Evolutionary conservation across 53 echinoderm and acorn worm species (phyloP), one percentile per base, ranked within the genome.

Genomic region (Pentamera pediparva): DNA sequence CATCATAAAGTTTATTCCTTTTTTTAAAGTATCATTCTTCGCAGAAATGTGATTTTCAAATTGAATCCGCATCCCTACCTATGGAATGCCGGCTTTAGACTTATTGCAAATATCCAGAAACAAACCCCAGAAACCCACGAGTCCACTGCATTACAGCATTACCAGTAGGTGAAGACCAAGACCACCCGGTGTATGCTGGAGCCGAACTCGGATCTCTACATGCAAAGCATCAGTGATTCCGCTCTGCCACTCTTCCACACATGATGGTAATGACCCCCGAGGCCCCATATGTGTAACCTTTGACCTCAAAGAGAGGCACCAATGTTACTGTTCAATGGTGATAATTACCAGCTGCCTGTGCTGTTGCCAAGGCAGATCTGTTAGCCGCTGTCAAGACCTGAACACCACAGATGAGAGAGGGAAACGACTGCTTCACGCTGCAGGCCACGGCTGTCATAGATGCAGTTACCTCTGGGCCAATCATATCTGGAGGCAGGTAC

Each of bases 401-500:
- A 10, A 91, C 70, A 36, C 96, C 96, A 29, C 85, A 80, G 15
- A 91, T 91, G 12, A 96, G 76, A 56, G 39, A 51, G 6, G 96
- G 90, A 80, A 76, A 83, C 24, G 69, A n/a, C 74, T 81, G 59
- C 6, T 78, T 81, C n/a, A 96, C 81, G 3, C 80, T 67, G 60
- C 80, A 76, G 58, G 91, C 87, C 19, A 88, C 80, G 0, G 91
- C 75, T 20, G 88, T 80, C 96, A 96, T 96, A 1, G 83, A 71
- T 6, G 96, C 88, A 4, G 91, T 91, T 53, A 96, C 54, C 32
- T 96, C 96, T 63, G 91, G 83, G 24, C 96, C 91, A 20, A 96
- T 43, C 3, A 74, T 38, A 12, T 83, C 58, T 39, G 91, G 75
- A n/a, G 79, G 88, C 12, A 91, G 58, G 60, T 96, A 96, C 8